Evolutionary conservation across 2,113 vertebrate species (phyloP), one percentile per base, ranked within the genome.

Genomic region (Neofelis nebulosa): DNA sequence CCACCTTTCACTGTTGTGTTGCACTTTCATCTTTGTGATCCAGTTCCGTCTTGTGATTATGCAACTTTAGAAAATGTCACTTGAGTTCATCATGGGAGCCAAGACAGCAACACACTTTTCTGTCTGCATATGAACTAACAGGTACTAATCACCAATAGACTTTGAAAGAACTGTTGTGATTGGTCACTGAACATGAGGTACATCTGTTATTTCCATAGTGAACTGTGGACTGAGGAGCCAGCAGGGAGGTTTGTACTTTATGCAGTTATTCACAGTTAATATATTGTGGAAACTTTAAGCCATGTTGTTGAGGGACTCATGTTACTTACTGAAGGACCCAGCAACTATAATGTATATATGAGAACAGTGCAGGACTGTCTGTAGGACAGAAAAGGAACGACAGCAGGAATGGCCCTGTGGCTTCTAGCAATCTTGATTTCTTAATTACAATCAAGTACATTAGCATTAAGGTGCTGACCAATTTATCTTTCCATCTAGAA

Each of bases 11-110:
- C 31, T 48, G 61, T 23, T 52, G 65, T 33, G 65, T 27, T 57
- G 41, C 4, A 87, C 36, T 87, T 93, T 66, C 33, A 92, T 78
- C 73, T 95, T 45, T 63, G n/a, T 73, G 27, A 21, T 23, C 18
- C 21, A 88, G 78, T 84, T 93, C 11, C 36, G 11, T 96, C 25
- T 94, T 90, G 13, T 15, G n/a, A 92, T 86, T 73, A 89, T 50
- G 31, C n/a, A 88, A 33, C 89, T 95, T 91, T 91, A 12, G 52
- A 84, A 87, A 95, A 57, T 25, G 65, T 93, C 33, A 93, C 15
- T 57, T 66, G 52, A 3, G 23, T 48, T 88, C 74, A 73, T 96
- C 23, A 83, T 23, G 41, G 68, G 69, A 89, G 57, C 65, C 25
- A 92, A 52, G 74, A 93, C 36, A 93, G 93, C 13, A 18, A 80